phyloP scores from a whole-genome alignment of 2,797 vertebrate genomes.

The Enoplosus armatus region DNA sequence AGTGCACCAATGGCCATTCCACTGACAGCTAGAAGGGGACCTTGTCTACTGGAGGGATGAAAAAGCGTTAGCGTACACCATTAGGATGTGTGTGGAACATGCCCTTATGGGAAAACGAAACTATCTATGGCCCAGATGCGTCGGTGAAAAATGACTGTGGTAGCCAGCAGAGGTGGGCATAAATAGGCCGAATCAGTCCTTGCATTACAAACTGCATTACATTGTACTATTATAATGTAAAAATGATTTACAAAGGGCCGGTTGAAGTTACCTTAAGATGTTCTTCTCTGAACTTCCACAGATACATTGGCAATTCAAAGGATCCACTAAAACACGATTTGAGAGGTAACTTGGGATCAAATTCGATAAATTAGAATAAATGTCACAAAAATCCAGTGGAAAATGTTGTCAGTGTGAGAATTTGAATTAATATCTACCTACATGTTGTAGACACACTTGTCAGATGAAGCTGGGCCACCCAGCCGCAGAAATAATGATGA shows the following conservation, averaged over 20 bases:
- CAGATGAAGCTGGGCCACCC: not conserved
- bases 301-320: not conserved
- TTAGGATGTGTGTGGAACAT: not conserved
- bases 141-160: not conserved
- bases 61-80: not conserved
- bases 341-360: constrained; percentile 13
- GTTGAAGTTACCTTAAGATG: constrained; percentile 2
- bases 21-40: too few species aligned
- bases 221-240: not conserved
- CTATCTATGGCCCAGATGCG: not conserved
- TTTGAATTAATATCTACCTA: not conserved
- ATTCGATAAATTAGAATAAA: constrained; percentile 20
- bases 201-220: not conserved
- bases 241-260: not conserved
- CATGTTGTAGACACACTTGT: not conserved
- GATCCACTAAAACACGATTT: constrained; percentile 18
- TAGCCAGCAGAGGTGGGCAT: too few species aligned
- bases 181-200: too few species aligned
- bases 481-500: not conserved
- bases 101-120: not conserved
- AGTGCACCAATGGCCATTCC: not conserved
- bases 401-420: not conserved
- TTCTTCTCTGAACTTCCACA: not conserved
- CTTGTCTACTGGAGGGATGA: not conserved
- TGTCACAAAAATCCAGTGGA: too few species aligned